Percentiles rank a stretch among this genome's conserved stretches.
Evolutionary conservation across 2,797 vertebrate species (phyloP).

Genomic region (Epinephelus coioides): DNA sequence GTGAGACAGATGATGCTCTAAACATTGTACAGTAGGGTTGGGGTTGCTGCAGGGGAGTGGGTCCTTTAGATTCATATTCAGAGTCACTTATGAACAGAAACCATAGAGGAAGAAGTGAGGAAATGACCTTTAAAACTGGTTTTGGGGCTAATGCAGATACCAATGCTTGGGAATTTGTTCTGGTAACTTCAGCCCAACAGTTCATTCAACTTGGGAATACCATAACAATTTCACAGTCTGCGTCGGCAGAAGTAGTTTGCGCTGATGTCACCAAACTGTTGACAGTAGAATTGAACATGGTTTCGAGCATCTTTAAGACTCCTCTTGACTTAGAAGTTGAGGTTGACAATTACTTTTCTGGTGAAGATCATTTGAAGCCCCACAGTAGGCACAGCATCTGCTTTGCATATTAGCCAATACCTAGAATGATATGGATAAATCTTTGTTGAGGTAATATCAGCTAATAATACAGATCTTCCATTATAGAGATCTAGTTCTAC

Average conservation of each 20-base stretch:
- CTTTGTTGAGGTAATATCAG: neutral
- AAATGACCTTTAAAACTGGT: neutral
- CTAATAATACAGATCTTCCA: neutral
- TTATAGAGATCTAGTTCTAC: neutral
- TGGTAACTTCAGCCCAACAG: neutral
- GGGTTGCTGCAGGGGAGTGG: neutral
- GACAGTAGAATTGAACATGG: neutral
- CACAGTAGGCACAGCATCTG: neutral
- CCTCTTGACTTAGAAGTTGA: neutral
- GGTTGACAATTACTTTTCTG: neutral
- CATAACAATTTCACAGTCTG: neutral
- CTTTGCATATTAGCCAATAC: neutral
- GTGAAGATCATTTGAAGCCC: neutral
- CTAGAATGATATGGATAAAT: neutral
- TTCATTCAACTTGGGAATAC: constrained; percentile 1
- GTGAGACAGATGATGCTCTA: constrained; percentile 25
- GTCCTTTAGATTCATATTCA: neutral
- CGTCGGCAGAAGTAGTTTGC: neutral
- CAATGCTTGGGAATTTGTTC: neutral
- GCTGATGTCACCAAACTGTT: neutral
- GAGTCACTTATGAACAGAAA: neutral
- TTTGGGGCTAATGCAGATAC: neutral
- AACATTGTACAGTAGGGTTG: constrained; percentile 3
- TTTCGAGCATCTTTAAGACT: neutral
- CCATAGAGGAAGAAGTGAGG: neutral